Conservation (phyloP, 2,888 invertebrate species). For the Agrotis clavis region DNA sequence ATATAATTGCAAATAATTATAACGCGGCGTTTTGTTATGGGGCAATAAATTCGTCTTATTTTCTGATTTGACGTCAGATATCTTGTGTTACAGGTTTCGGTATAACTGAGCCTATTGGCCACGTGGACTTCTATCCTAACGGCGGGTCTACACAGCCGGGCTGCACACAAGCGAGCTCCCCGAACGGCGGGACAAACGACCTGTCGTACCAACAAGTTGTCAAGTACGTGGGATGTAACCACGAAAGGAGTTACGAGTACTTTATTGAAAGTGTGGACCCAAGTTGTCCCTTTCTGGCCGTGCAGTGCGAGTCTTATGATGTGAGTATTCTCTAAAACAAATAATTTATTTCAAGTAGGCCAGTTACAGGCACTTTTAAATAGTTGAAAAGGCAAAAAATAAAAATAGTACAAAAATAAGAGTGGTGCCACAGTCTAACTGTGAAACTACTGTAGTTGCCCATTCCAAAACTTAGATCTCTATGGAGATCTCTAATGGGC, state of each 20-base stretch:
- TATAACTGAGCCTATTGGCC: constrained; percentile 95
- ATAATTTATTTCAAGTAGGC: too few species aligned
- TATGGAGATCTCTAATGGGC: too few species aligned
- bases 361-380: too few species aligned
- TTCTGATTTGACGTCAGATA: not conserved
- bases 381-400: too few species aligned
- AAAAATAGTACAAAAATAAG: too few species aligned
- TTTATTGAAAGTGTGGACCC: constrained; percentile 96
- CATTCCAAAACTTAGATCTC: too few species aligned
- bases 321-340: constrained; percentile 78
- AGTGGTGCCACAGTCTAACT: too few species aligned
- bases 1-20: not conserved
- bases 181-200: constrained; percentile 69
- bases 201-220: constrained; percentile 87
- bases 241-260: constrained; percentile 95
- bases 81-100: constrained; percentile 92
- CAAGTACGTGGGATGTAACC: constrained; percentile 96
- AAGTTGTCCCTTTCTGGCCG: constrained; percentile 94
- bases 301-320: constrained; percentile 95
- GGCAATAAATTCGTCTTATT: not conserved
- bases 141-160: constrained; percentile 94
- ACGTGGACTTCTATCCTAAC: constrained; percentile 98
- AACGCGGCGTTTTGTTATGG: not conserved
- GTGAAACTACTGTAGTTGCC: too few species aligned
- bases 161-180: constrained; percentile 76